Percentiles rank a stretch among this genome's conserved stretches.
These are phyloP conservation scores for Parauchenoglanis punctatus DNA, from an alignment of 2,797 vertebrate species.

Conservation along the genomic window DNA sequence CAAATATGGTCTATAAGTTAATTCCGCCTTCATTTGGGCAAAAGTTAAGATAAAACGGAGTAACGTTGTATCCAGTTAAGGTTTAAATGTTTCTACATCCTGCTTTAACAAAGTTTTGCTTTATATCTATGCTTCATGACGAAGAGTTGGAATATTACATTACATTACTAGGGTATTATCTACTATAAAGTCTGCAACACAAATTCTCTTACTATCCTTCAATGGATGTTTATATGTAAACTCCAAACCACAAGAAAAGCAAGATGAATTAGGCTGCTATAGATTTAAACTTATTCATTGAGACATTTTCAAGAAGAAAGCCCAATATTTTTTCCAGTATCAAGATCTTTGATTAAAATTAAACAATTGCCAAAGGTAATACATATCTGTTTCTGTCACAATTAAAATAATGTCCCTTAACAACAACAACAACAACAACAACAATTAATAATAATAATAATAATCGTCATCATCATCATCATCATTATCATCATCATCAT, in stretches of 20 bases:
- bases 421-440: slow-evolving; percentile 17
- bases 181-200: background rate
- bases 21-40: slow-evolving; percentile 9
- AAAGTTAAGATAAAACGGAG: background rate
- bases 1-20: slow-evolving; percentile 20
- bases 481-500: slow-evolving; percentile 27
- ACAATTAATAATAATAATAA: slow-evolving; percentile 28
- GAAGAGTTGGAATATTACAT: background rate
- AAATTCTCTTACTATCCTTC: background rate
- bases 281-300: background rate
- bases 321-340: background rate
- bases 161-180: background rate
- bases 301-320: background rate
- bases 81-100: background rate
- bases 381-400: background rate
- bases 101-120: background rate
- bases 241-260: background rate
- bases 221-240: background rate
- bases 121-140: background rate
- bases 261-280: background rate
- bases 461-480: slow-evolving; percentile 16
- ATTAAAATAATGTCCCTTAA: background rate
- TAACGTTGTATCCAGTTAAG: background rate
- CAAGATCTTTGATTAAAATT: slow-evolving; percentile 9
- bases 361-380: background rate